Conservation (phyloP, 2,888 invertebrate genomes). For the Quadroppia sp. region DNA sequence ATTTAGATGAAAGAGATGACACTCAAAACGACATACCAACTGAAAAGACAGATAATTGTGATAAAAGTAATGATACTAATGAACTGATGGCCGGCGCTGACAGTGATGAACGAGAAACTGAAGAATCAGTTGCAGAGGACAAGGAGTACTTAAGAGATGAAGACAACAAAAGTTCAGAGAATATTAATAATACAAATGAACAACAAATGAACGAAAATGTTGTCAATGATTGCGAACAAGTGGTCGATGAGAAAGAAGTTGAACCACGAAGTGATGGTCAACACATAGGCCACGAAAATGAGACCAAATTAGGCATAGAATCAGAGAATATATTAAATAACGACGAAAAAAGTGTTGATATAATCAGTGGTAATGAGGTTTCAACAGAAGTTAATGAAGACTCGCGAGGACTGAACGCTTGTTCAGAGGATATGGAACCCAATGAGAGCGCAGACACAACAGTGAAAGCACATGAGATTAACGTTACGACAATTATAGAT, state of each 20-base stretch:
- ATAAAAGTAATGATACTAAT: neutral
- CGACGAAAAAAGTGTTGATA: neutral
- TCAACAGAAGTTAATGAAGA: neutral
- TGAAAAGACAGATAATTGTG: neutral
- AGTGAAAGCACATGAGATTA: neutral
- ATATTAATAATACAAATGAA: neutral
- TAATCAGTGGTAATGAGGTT: constrained; percentile 20
- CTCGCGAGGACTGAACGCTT: neutral
- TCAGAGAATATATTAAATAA: neutral
- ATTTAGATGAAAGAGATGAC: neutral
- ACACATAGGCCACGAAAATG: neutral
- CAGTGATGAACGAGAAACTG: neutral
- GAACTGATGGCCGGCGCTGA: neutral
- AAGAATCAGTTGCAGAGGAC: neutral
- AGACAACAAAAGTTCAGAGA: neutral
- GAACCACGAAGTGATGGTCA: neutral
- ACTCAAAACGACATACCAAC: neutral
- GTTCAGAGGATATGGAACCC: neutral
- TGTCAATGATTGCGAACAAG: neutral
- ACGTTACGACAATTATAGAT: constrained; percentile 10
- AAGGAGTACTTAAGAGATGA: neutral
- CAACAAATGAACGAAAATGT: neutral
- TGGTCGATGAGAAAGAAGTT: neutral
- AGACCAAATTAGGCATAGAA: neutral
- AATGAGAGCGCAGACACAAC: neutral